Percentiles rank a stretch among this genome's conserved stretches.
These are phyloP conservation scores for Oryzaephilus surinamensis DNA, from an alignment of 1,140 invertebrate species.

Conservation along the genomic window DNA sequence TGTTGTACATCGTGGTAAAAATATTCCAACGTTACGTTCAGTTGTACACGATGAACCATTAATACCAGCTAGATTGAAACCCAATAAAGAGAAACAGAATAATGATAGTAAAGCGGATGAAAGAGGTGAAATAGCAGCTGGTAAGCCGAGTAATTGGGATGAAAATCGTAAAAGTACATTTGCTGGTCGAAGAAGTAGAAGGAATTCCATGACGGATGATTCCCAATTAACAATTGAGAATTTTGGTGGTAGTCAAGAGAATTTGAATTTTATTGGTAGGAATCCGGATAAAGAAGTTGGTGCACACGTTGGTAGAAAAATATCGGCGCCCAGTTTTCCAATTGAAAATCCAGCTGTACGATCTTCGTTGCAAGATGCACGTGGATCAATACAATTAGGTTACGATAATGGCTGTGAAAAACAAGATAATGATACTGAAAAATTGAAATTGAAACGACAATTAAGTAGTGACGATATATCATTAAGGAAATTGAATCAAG, in stretches of 20 bases:
- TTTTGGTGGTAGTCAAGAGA: conserved; percentile 78
- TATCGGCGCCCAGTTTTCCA: conserved; percentile 42
- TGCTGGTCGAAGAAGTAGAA: conserved; percentile 68
- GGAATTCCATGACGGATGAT: conserved; percentile 77
- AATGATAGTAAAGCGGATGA: conserved; percentile 54
- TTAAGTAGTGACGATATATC: conserved; percentile 44
- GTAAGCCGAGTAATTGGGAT: conserved; percentile 75
- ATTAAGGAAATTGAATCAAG: conserved; percentile 28
- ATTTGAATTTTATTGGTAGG: conserved; percentile 52
- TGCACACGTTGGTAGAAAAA: conserved; percentile 46
- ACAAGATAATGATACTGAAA: conserved; percentile 45
- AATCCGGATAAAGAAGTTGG: conserved; percentile 69
- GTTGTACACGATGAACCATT: conserved; percentile 41
- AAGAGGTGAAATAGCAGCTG: conserved; percentile 54
- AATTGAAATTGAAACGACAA: conserved; percentile 45
- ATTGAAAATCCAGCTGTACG: conserved; percentile 39
- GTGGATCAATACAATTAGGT: conserved; percentile 57
- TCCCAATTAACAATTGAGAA: conserved; percentile 85
- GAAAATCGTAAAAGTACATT: conserved; percentile 59
- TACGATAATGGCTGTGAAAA: conserved; percentile 51
- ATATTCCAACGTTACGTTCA: conserved; percentile 66
- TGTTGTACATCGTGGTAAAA: conserved; percentile 66
- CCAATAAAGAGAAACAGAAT: conserved; percentile 50
- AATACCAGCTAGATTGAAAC: conserved; percentile 41
- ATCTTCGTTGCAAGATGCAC: conserved; percentile 62